These are phyloP conservation scores for Connochaetes taurinus DNA, from an alignment of 2,113 vertebrate genomes.

Conservation along the genomic window DNA sequence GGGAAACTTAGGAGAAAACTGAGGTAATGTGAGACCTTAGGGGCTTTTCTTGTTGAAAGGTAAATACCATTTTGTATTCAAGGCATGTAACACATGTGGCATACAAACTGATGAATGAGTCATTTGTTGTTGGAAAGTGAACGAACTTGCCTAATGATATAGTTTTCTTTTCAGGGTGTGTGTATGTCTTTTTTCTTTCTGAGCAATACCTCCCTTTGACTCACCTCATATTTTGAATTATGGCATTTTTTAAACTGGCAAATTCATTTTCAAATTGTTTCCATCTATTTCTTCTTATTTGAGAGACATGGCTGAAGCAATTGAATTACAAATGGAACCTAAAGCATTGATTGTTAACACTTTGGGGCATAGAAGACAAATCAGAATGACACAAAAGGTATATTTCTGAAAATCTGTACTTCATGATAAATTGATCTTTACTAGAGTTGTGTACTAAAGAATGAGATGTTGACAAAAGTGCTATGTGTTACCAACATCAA, in stretches of 20 bases:
- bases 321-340: background rate
- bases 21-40: background rate
- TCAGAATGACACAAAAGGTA: background rate
- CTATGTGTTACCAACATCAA: background rate
- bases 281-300: background rate
- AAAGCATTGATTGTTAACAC: background rate
- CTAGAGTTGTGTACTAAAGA: background rate
- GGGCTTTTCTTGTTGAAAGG: slow-evolving; percentile 43
- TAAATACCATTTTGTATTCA: slow-evolving; percentile 42
- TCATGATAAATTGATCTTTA: background rate
- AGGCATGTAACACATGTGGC: slow-evolving; percentile 18
- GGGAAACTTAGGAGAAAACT: slow-evolving; percentile 49
- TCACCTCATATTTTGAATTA: slow-evolving; percentile 10
- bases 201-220: slow-evolving; percentile 16
- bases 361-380: background rate
- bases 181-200: background rate
- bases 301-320: background rate
- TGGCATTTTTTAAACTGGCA: background rate
- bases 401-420: background rate
- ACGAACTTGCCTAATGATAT: slow-evolving; percentile 65
- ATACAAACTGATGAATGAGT: slow-evolving; percentile 37
- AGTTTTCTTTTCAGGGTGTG: background rate
- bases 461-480: background rate
- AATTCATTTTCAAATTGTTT: slow-evolving; percentile 31
- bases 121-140: slow-evolving; percentile 73